Evolutionary conservation across 2,888 invertebrate genomes (phyloP).

Genomic region (Cactoblastis cactorum): DNA sequence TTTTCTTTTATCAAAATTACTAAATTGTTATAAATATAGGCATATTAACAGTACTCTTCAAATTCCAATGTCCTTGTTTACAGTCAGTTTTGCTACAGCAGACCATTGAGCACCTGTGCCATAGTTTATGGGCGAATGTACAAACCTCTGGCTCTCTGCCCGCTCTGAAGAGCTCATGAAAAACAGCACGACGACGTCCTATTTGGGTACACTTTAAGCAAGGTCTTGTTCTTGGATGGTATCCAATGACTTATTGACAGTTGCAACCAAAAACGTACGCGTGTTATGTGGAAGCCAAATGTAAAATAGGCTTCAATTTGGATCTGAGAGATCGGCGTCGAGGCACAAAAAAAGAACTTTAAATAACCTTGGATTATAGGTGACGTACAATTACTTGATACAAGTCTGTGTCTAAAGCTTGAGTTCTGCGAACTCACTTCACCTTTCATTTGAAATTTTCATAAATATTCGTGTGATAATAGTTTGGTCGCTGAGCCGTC

Average conservation of each 20-base stretch:
- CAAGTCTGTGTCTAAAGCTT: neutral
- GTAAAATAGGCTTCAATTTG: too few species aligned
- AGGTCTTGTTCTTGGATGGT: neutral
- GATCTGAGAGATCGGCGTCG: too few species aligned
- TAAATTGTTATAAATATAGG: too few species aligned
- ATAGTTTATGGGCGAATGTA: neutral
- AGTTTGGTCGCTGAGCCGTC: slow-evolving; percentile 3
- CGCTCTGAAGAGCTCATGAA: neutral
- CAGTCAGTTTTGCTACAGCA: neutral
- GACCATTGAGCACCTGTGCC: neutral
- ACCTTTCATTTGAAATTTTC: neutral
- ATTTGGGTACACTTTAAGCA: neutral
- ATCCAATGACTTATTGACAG: neutral
- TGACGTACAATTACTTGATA: too few species aligned
- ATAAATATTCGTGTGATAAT: neutral
- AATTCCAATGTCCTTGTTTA: too few species aligned
- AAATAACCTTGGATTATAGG: too few species aligned
- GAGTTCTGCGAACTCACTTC: neutral
- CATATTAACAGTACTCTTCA: too few species aligned
- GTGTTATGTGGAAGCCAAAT: too few species aligned
- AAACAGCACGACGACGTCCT: neutral
- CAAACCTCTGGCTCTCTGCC: neutral
- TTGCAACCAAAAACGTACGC: too few species aligned
- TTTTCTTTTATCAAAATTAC: too few species aligned
- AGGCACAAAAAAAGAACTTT: too few species aligned